Conservation (phyloP, 2,888 invertebrate genomes). For the Kryphioiulus occultus region DNA sequence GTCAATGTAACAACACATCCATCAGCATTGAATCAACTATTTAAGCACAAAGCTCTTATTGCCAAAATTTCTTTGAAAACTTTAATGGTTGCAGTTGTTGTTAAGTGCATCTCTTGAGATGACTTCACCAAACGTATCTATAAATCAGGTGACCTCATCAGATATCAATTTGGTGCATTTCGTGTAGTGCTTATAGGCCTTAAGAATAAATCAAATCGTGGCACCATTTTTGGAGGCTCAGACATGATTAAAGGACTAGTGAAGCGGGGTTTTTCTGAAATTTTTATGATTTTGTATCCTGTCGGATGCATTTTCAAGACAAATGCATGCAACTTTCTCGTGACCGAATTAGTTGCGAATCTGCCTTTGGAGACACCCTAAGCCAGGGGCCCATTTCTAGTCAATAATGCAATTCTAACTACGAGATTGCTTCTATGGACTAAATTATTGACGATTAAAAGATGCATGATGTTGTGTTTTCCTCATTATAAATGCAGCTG, state of each 20-base stretch:
- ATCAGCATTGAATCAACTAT: too few species aligned
- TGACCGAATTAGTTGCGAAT: background rate
- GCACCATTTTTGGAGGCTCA: background rate
- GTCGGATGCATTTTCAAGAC: background rate
- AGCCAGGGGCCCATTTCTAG: background rate
- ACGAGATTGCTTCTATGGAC: background rate
- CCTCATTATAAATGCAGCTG: background rate
- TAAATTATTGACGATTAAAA: background rate
- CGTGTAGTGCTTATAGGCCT: background rate
- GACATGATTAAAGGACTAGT: background rate
- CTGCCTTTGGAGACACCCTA: background rate
- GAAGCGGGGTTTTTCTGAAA: background rate
- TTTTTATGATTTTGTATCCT: background rate
- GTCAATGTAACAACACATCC: too few species aligned
- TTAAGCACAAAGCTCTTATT: too few species aligned
- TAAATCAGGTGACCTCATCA: background rate
- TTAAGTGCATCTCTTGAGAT: too few species aligned
- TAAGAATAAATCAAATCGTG: background rate
- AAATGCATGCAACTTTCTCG: background rate
- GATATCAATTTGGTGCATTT: background rate
- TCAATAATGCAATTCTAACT: slow-evolving; percentile 28
- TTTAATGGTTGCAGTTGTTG: too few species aligned
- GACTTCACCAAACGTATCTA: too few species aligned
- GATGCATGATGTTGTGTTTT: background rate
- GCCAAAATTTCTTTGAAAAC: too few species aligned